These are phyloP conservation scores for Magallana angulata DNA, from an alignment of 1,140 invertebrate species.

Conservation along the genomic window DNA sequence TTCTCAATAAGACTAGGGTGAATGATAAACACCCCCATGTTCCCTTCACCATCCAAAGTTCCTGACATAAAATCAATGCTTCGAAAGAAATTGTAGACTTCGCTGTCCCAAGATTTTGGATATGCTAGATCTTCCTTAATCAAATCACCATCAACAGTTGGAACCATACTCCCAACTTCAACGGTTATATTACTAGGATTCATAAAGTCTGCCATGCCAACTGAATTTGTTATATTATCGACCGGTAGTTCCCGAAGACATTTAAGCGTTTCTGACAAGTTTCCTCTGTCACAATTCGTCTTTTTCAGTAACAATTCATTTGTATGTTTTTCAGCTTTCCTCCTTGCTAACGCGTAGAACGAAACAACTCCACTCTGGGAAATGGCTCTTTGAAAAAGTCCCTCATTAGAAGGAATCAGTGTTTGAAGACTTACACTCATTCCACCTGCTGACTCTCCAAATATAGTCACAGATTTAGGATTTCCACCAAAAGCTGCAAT, in stretches of 20 bases:
- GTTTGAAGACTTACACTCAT: background rate
- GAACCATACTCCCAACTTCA: constrained; percentile 1
- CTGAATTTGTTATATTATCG: background rate
- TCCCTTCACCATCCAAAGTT: background rate
- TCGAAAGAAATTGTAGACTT: background rate
- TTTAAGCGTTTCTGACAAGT: background rate
- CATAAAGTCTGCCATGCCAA: background rate
- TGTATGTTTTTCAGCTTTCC: background rate
- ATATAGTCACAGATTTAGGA: constrained; percentile 13
- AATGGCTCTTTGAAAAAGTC: constrained; percentile 20
- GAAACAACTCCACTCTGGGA: constrained; percentile 20
- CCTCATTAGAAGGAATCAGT: background rate
- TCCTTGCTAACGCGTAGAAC: background rate
- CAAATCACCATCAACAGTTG: constrained; percentile 1
- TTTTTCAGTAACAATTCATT: background rate
- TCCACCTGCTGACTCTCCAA: background rate
- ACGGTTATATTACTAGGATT: background rate
- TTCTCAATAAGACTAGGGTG: background rate
- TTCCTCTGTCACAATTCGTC: background rate
- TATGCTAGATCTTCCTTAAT: background rate
- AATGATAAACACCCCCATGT: background rate
- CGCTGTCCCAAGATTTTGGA: background rate
- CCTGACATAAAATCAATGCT: constrained; percentile 7
- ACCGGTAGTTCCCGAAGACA: background rate
- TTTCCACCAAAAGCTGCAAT: constrained; percentile 12